Evolutionary conservation across 1,140 invertebrate species (phyloP).

Genomic region (Nebria ingens): DNA sequence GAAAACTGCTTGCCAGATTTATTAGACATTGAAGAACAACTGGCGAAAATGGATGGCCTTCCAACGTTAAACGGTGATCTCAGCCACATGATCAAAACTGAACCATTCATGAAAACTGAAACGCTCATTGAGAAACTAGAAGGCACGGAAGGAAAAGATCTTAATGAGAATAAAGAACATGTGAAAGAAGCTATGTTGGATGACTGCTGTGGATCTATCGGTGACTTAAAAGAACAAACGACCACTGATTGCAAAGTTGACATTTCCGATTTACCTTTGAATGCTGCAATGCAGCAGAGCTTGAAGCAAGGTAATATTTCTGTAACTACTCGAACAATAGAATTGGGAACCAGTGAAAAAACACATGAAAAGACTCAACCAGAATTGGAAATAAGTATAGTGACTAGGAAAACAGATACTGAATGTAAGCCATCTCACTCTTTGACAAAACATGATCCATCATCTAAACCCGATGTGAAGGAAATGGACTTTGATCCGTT

Average conservation of each 20-base stretch:
- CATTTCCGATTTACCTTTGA: neutral
- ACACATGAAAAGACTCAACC: neutral
- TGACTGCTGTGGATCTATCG: neutral
- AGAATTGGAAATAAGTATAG: neutral
- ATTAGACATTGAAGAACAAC: conserved; percentile 51
- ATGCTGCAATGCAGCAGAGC: neutral
- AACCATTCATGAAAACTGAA: conserved; percentile 4
- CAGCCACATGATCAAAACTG: neutral
- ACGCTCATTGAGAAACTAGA: conserved; percentile 18
- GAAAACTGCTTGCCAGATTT: conserved; percentile 42
- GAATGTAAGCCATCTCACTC: neutral
- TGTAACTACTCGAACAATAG: neutral
- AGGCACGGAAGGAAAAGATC: conserved; percentile 21
- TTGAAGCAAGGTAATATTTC: neutral
- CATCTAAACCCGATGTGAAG: conserved; percentile 30
- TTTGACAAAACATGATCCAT: conserved; percentile 17
- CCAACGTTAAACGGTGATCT: conserved; percentile 10
- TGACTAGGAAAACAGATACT: neutral
- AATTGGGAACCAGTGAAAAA: neutral
- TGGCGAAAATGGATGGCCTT: conserved; percentile 55
- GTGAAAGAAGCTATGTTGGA: neutral
- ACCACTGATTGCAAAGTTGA: neutral
- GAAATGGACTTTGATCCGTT: conserved; percentile 48
- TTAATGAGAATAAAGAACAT: conserved; percentile 32
- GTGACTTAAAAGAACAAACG: neutral